phyloP scores from a whole-genome alignment of 2,888 invertebrate genomes.

The Lysandra coridon region DNA sequence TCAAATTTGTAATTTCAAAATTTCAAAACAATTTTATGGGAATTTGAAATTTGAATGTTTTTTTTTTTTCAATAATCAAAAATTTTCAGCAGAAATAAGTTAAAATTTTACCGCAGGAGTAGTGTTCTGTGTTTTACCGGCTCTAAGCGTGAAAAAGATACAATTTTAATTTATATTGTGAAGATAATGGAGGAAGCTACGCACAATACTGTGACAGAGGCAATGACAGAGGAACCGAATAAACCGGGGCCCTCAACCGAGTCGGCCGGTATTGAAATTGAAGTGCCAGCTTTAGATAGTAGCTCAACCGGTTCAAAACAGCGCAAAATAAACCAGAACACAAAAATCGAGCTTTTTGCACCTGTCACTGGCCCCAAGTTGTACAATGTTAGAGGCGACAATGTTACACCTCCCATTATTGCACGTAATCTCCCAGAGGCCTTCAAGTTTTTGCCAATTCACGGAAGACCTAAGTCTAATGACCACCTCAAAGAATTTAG shows the following conservation, averaged over 20 bases:
- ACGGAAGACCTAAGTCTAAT: slow-evolving; percentile 49
- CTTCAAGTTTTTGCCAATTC: slow-evolving; percentile 59
- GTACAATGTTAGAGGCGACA: slow-evolving; percentile 51
- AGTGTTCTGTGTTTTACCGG: not conserved
- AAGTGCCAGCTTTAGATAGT: not conserved
- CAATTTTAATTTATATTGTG: not conserved
- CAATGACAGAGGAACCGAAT: not conserved
- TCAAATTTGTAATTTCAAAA: no score
- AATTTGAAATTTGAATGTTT: no score
- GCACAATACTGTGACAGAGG: not conserved
- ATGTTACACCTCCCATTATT: slow-evolving; percentile 57
- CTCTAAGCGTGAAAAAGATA: not conserved
- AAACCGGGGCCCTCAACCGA: not conserved
- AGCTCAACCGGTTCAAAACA: not conserved
- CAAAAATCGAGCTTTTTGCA: not conserved
- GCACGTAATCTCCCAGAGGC: slow-evolving; percentile 55
- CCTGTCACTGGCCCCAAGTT: slow-evolving; percentile 49
- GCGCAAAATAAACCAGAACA: not conserved
- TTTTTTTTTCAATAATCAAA: not conserved
- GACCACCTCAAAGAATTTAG: slow-evolving; percentile 49
- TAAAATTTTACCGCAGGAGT: not conserved
- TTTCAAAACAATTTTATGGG: no score
- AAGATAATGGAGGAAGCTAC: not conserved
- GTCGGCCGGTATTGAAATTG: not conserved
- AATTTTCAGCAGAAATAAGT: not conserved